Conservation (phyloP, 2,113 vertebrate species). For the Oplegnathus fasciatus region DNA sequence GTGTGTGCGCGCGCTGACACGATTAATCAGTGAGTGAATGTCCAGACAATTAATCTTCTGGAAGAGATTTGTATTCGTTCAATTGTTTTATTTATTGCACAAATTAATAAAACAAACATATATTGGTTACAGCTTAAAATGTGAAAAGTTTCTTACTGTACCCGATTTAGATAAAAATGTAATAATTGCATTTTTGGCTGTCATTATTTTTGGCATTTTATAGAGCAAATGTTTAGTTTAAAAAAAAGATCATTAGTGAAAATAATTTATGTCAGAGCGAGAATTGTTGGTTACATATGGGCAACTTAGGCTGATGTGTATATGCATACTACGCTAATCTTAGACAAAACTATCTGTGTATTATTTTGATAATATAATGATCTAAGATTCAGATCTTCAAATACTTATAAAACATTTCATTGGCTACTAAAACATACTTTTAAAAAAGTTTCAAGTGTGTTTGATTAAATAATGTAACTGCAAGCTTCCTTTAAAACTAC, state of each 20-base stretch:
- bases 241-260: not conserved
- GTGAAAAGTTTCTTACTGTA: not conserved
- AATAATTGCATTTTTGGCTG: not conserved
- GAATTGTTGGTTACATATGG: not conserved
- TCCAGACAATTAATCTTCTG: not conserved
- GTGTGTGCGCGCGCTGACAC: too few relatives aligned
- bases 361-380: not conserved
- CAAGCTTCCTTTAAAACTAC: not conserved
- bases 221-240: not conserved
- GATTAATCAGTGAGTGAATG: not conserved
- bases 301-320: not conserved
- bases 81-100: not conserved
- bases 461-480: not conserved
- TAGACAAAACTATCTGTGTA: not conserved
- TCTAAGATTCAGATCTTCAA: not conserved
- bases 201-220: not conserved
- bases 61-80: not conserved
- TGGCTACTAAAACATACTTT: too few relatives aligned
- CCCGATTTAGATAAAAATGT: not conserved
- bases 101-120: not conserved
- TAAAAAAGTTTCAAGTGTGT: not conserved
- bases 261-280: not conserved
- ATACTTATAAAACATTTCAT: not conserved
- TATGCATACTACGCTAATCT: not conserved
- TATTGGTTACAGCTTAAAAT: not conserved